These are phyloP conservation scores for Boloria euphrosyne DNA, from an alignment of 2,888 invertebrate species.

Conservation along the genomic window DNA sequence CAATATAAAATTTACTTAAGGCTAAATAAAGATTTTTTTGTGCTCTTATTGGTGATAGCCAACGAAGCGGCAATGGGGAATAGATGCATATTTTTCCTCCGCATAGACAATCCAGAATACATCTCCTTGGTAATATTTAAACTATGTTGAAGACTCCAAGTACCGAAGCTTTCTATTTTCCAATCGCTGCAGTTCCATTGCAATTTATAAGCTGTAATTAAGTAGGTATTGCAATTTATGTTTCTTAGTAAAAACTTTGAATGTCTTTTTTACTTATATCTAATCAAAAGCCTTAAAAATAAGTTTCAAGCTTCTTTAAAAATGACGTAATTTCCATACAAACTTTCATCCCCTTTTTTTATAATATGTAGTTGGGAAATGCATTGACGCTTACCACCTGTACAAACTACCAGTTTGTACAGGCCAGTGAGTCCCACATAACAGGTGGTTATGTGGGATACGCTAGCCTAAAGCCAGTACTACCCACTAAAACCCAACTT, in stretches of 20 bases:
- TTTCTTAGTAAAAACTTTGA: too few relatives aligned
- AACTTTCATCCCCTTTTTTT: too few relatives aligned
- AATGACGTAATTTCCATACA: too few relatives aligned
- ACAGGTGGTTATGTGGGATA: too few relatives aligned
- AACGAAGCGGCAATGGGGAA: conserved; percentile 41
- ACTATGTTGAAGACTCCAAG: conserved; percentile 52
- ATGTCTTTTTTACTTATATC: neutral
- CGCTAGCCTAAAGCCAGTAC: too few relatives aligned
- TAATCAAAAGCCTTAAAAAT: too few relatives aligned
- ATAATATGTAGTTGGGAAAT: too few relatives aligned
- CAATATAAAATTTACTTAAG: conserved; percentile 45
- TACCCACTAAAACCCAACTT: too few relatives aligned
- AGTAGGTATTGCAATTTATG: conserved; percentile 17
- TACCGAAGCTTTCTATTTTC: conserved; percentile 55
- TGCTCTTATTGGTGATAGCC: conserved; percentile 47
- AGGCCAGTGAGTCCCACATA: too few relatives aligned
- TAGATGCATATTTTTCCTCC: conserved; percentile 57
- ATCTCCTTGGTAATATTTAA: conserved; percentile 47
- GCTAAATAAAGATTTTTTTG: conserved; percentile 50
- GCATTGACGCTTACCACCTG: too few relatives aligned
- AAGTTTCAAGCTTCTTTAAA: too few relatives aligned
- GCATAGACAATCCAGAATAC: conserved; percentile 44
- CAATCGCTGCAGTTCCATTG: conserved; percentile 44
- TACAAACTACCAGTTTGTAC: too few relatives aligned
- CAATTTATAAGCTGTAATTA: conserved; percentile 59